Evolutionary conservation across 35 echinoderm and acorn worm genomes (phyloP), one percentile per base, ranked within the genome.

Genomic region (Acanthaster planci): DNA sequence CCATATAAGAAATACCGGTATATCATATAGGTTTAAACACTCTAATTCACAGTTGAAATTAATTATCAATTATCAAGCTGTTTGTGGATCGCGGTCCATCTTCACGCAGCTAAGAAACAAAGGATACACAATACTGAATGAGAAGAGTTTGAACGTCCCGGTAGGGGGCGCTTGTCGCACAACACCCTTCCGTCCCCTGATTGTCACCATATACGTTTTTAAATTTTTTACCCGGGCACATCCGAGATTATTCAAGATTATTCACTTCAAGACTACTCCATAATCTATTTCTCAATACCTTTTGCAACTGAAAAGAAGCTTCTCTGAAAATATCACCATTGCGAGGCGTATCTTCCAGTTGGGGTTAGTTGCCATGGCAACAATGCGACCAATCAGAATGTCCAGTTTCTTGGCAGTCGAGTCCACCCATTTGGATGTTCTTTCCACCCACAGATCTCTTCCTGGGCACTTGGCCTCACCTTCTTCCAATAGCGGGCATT

Each of bases 371-470:
- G 75, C 80, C 86, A 89, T 78, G 51, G 42, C 44, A 42, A 91
- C 90, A 80, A 97, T 92, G 58, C 92, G 86, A 52, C 81, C 58
- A 80, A 97, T 89, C 76, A 97, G 82, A 80, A 97, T 92, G 67
- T 88, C 77, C 79, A 97, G 86, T 89, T 97, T 97, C 52, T 88
- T 59, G n/a, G 85, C 82, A 51, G 89, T 97, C 57, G 68, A 40
- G 30, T 84, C 81, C 23, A 92, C 40, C 93, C 93, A 96, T 14
- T 88, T 78, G 59, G 75, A 15, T n/a, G 89, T 92, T 67, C 90
- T 96, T 6, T 47, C 47, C 3, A 92, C 82, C 56, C 76, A 81
- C 53, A 81, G 32, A 27, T 52, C 51, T 53, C 51, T 52, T 51
- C 79, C 79, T 52, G 40, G 27, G 9, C 10, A 6, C 40, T 34